These are phyloP conservation scores for Leptopilina drosophilae DNA, from an alignment of 2,888 invertebrate species.

Conservation along the genomic window DNA sequence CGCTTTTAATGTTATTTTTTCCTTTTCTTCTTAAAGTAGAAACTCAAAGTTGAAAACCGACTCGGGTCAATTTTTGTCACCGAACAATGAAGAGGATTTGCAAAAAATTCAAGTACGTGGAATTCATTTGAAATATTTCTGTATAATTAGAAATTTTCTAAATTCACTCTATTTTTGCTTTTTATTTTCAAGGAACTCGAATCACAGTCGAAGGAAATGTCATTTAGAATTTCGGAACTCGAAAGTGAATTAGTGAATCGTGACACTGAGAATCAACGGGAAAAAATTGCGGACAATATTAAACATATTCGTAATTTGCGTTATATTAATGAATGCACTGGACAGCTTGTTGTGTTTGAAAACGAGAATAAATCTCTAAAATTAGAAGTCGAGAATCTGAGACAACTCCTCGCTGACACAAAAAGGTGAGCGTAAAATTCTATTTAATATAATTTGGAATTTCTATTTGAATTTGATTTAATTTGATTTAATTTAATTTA, in stretches of 20 bases:
- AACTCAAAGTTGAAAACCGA: constrained; percentile 65
- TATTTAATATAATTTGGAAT: neutral
- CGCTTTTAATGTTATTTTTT: constrained; percentile 45
- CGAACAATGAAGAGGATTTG: constrained; percentile 58
- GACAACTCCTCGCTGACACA: constrained; percentile 65
- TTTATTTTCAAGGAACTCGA: constrained; percentile 64
- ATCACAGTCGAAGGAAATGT: constrained; percentile 65
- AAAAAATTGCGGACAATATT: constrained; percentile 73
- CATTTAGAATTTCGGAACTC: constrained; percentile 63
- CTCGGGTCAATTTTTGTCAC: constrained; percentile 61
- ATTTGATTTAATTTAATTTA: neutral
- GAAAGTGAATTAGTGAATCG: constrained; percentile 65
- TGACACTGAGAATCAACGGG: constrained; percentile 63
- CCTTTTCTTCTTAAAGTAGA: constrained; percentile 69
- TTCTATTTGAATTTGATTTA: too few species aligned
- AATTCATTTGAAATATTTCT: neutral
- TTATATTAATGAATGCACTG: constrained; percentile 70
- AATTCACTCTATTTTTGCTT: too few species aligned
- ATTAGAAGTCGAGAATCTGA: constrained; percentile 65
- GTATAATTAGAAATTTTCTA: neutral
- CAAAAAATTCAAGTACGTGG: constrained; percentile 66
- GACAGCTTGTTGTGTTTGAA: constrained; percentile 65
- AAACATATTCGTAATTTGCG: constrained; percentile 73
- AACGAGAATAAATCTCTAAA: constrained; percentile 64
- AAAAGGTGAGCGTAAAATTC: constrained; percentile 60